phyloP scores from a whole-genome alignment of 2,888 invertebrate genomes.

The Archips xylosteana region DNA sequence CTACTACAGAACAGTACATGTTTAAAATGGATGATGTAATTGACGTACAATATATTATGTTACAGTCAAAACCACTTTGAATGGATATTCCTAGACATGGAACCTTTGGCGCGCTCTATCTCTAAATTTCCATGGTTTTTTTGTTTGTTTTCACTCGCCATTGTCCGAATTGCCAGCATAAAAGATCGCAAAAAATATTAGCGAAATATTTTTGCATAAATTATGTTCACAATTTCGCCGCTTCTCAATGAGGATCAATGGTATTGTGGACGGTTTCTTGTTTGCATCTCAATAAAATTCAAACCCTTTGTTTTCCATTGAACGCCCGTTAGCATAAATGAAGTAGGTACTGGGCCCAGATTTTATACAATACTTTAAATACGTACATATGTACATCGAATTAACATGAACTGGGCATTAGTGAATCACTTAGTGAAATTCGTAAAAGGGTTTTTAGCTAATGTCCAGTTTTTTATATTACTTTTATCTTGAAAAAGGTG shows the following conservation, averaged over 20 bases:
- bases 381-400: neutral
- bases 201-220: slow-evolving; percentile 19
- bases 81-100: neutral
- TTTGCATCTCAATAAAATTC: slow-evolving; percentile 18
- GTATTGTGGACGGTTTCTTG: slow-evolving; percentile 13
- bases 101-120: neutral
- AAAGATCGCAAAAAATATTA: slow-evolving; percentile 11
- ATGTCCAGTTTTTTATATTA: no score
- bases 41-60: no score
- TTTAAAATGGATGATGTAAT: no score
- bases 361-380: neutral
- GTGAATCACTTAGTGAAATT: neutral
- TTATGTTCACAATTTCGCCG: slow-evolving; percentile 17
- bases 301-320: slow-evolving; percentile 16
- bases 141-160: neutral
- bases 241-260: slow-evolving; percentile 14
- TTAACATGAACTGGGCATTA: neutral
- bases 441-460: neutral
- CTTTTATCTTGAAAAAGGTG: no score
- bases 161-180: neutral
- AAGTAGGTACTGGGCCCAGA: slow-evolving; percentile 4
- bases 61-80: neutral
- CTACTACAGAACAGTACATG: neutral
- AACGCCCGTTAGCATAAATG: slow-evolving; percentile 8
- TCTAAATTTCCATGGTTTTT: neutral